These are phyloP conservation scores for Loris lydekkerianus DNA, from an alignment of 2,797 vertebrate species.

Conservation along the genomic window DNA sequence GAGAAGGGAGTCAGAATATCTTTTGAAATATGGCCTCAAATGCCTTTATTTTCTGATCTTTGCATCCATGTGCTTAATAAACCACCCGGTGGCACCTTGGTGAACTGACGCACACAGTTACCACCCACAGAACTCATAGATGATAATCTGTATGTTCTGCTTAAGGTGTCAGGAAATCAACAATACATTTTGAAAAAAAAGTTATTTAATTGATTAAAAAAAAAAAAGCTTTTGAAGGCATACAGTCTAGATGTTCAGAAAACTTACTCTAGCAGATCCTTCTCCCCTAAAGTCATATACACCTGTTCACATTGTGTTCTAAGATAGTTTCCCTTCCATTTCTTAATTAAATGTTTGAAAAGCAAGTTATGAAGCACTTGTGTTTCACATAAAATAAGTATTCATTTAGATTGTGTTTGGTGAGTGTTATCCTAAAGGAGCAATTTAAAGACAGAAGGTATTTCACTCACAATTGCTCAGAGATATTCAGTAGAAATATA, in stretches of 20 bases:
- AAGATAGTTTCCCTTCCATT: slow-evolving; percentile 1
- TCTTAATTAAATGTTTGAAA: slow-evolving; percentile 60
- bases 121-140: background rate
- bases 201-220: slow-evolving; percentile 16
- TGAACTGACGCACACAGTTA: background rate
- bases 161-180: slow-evolving; percentile 23
- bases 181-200: background rate
- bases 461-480: slow-evolving; percentile 63
- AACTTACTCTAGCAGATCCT: slow-evolving; percentile 42
- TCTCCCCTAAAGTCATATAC: background rate
- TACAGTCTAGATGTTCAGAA: slow-evolving; percentile 15
- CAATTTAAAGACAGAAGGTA: slow-evolving; percentile 56
- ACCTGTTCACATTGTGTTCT: background rate
- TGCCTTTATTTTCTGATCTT: background rate
- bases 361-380: slow-evolving; percentile 42
- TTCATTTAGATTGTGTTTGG: slow-evolving; percentile 46
- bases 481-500: slow-evolving; percentile 59
- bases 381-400: slow-evolving; percentile 28
- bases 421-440: slow-evolving; percentile 46
- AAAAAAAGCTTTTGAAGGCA: background rate
- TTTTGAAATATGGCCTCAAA: background rate
- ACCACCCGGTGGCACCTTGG: background rate
- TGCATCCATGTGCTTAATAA: background rate
- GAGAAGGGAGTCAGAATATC: background rate
- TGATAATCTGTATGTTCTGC: background rate